Evolutionary conservation across 2,888 invertebrate genomes (phyloP).

Genomic region (Glyphotaelius pellucidus): DNA sequence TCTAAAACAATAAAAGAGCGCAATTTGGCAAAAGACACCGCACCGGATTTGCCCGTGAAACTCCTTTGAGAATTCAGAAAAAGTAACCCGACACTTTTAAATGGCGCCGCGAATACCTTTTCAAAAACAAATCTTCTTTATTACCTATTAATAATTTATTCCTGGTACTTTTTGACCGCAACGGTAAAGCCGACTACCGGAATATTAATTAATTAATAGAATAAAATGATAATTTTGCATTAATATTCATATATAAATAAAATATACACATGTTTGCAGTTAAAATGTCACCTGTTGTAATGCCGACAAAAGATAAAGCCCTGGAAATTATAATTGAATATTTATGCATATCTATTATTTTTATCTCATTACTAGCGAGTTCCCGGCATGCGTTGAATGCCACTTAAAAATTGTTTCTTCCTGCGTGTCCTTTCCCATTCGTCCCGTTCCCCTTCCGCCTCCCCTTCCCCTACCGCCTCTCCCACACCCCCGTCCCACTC

Average conservation of each 20-base stretch:
- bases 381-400: too few species aligned
- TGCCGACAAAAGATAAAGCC: background rate
- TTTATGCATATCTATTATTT: background rate
- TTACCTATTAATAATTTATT: slow-evolving; percentile 14
- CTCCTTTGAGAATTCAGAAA: background rate
- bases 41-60: slow-evolving; percentile 2
- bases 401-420: too few species aligned
- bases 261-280: slow-evolving; percentile 53
- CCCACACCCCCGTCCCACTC: too few species aligned
- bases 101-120: slow-evolving; percentile 36
- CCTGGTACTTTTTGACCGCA: background rate
- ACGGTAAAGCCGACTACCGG: slow-evolving; percentile 53
- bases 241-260: slow-evolving; percentile 51
- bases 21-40: background rate
- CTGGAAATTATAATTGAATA: background rate
- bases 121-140: slow-evolving; percentile 9
- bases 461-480: too few species aligned
- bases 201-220: slow-evolving; percentile 48
- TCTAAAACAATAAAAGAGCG: background rate
- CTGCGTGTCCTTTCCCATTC: too few species aligned
- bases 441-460: too few species aligned
- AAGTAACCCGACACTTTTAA: slow-evolving; percentile 30
- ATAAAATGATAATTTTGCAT: slow-evolving; percentile 49
- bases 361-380: background rate
- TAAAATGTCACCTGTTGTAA: slow-evolving; percentile 48